These are phyloP conservation scores for Callyntrura sp. DNA, from an alignment of 2,888 invertebrate species.

Conservation along the genomic window DNA sequence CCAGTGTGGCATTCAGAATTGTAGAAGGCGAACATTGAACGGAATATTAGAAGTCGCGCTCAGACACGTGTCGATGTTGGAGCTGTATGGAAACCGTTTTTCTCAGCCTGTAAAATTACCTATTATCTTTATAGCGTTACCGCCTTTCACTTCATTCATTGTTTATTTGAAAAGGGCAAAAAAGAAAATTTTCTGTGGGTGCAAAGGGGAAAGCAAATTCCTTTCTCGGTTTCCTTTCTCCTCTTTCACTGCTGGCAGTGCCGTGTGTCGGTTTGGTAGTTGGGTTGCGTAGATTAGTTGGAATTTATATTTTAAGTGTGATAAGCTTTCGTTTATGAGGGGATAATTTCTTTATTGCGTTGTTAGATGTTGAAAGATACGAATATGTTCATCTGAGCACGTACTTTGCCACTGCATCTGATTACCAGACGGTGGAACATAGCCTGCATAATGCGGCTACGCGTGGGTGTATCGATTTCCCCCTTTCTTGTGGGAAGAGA, in stretches of 20 bases:
- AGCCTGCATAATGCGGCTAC: background rate
- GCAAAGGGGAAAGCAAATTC: background rate
- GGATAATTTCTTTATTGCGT: constrained; percentile 69
- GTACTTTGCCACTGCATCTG: background rate
- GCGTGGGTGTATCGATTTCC: constrained; percentile 47
- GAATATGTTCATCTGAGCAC: background rate
- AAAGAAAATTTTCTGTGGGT: background rate
- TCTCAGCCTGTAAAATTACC: constrained; percentile 55
- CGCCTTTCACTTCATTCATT: constrained; percentile 42
- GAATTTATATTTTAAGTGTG: constrained; percentile 66
- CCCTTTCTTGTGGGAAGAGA: background rate
- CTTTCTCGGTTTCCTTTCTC: background rate
- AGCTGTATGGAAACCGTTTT: background rate
- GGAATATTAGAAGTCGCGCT: background rate
- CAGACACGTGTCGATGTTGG: constrained; percentile 65
- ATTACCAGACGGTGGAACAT: background rate
- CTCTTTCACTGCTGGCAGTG: background rate
- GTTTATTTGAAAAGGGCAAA: constrained; percentile 18
- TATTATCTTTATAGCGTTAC: constrained; percentile 50
- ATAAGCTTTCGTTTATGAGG: constrained; percentile 70
- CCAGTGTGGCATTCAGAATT: background rate
- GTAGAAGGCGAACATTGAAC: background rate
- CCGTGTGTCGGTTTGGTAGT: background rate
- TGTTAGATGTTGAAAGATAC: background rate
- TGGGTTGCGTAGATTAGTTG: constrained; percentile 16